These are phyloP conservation scores for Germaria angustata DNA, from an alignment of 2,888 invertebrate genomes.

Conservation along the genomic window DNA sequence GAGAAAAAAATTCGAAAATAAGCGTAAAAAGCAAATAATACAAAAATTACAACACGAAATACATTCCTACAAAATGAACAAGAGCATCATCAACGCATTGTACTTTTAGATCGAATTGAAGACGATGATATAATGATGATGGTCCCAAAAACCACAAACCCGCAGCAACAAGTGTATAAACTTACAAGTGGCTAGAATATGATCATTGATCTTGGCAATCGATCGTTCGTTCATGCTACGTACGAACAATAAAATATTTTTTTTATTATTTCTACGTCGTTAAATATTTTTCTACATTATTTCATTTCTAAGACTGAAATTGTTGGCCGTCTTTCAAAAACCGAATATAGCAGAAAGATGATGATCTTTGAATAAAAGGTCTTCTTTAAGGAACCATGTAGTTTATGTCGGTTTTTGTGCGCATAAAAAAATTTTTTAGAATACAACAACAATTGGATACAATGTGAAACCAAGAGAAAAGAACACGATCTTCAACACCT, in stretches of 20 bases:
- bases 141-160: conserved; percentile 73
- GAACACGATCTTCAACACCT: conserved; percentile 80
- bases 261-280: not conserved
- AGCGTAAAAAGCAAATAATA: conserved; percentile 28
- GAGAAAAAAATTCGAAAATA: conserved; percentile 15
- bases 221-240: conserved; percentile 64
- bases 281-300: conserved; percentile 21
- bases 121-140: conserved; percentile 53
- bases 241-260: conserved; percentile 9
- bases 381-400: conserved; percentile 60
- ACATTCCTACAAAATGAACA: conserved; percentile 21
- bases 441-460: conserved; percentile 21
- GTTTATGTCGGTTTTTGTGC: conserved; percentile 53
- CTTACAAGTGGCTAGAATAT: conserved; percentile 73
- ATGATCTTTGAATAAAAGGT: conserved; percentile 62
- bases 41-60: not conserved
- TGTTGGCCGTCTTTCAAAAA: conserved; percentile 35
- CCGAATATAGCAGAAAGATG: conserved; percentile 34
- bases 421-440: conserved; percentile 1
- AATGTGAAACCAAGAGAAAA: conserved; percentile 62
- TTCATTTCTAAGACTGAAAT: conserved; percentile 47
- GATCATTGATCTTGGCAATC: conserved; percentile 78
- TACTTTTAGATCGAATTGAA: conserved; percentile 28
- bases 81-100: conserved; percentile 61
- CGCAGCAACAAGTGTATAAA: conserved; percentile 77